Conservation (phyloP, 2,797 vertebrate genomes). For the Poeciliopsis presidionis region DNA sequence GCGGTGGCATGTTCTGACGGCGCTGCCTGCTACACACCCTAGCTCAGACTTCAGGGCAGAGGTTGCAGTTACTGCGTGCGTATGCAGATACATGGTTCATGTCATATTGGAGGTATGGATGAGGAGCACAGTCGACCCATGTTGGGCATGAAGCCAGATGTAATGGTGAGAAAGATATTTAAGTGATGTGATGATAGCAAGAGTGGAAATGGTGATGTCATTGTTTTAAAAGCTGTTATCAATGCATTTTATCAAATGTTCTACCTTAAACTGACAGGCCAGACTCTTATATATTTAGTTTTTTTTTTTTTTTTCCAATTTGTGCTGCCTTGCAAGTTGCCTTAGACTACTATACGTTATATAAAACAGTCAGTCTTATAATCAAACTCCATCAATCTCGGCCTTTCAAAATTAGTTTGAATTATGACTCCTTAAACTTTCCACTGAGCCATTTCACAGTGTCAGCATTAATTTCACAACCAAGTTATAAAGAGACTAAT, state of each 20-base stretch:
- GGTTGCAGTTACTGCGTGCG: constrained; percentile 30
- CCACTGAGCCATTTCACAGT: not conserved
- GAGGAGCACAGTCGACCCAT: constrained; percentile 52
- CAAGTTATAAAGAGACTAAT: not conserved
- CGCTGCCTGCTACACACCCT: constrained; percentile 48
- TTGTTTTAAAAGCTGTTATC: constrained; percentile 42
- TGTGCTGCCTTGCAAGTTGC: not conserved
- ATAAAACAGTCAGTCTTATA: not conserved
- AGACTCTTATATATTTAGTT: not conserved
- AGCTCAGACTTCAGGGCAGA: constrained; percentile 43
- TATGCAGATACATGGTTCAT: constrained; percentile 22
- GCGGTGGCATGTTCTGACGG: constrained; percentile 60
- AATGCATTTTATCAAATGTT: constrained; percentile 42
- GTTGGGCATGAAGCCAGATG: constrained; percentile 63
- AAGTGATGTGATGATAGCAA: constrained; percentile 68
- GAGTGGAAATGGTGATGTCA: constrained; percentile 76
- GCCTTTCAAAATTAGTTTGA: not conserved
- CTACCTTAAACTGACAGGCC: constrained; percentile 7
- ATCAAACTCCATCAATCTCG: not conserved
- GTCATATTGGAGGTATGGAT: constrained; percentile 30
- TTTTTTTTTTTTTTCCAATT: too few relatives aligned
- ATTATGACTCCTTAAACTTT: not conserved
- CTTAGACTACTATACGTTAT: not conserved
- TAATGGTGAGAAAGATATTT: constrained; percentile 72
- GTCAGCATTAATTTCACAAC: not conserved